phyloP scores from a whole-genome alignment of 2,797 vertebrate species.

The Cyprinella venusta region DNA sequence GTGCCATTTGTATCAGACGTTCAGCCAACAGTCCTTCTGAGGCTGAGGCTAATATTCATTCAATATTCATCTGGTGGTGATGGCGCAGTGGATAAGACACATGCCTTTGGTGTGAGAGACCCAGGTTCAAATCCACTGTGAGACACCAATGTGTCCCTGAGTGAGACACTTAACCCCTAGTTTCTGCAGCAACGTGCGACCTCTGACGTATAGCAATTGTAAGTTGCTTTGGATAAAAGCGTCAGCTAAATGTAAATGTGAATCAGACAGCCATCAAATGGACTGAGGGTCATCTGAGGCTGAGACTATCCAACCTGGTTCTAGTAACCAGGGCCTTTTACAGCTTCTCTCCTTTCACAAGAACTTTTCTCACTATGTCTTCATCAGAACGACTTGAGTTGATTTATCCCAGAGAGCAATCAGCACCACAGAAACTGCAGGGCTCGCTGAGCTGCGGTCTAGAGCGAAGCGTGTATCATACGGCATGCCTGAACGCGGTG shows the following conservation, averaged over 20 bases:
- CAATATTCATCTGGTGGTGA: too few species aligned
- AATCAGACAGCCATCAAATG: background rate
- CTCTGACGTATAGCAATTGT: too few species aligned
- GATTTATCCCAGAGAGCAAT: conserved; percentile 46
- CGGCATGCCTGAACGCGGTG: conserved; percentile 48
- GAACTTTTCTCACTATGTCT: conserved; percentile 19
- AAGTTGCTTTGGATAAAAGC: too few species aligned
- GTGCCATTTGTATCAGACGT: too few species aligned
- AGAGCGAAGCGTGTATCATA: conserved; percentile 40
- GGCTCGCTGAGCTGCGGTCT: conserved; percentile 41
- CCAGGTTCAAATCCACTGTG: too few species aligned
- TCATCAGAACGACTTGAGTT: conserved; percentile 39
- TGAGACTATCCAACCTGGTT: background rate
- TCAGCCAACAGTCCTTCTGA: too few species aligned
- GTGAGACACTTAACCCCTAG: too few species aligned
- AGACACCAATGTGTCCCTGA: too few species aligned
- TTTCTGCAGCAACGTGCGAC: too few species aligned
- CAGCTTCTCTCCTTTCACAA: background rate
- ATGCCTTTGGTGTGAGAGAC: too few species aligned
- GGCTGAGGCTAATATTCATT: background rate
- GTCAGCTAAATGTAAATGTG: too few species aligned
- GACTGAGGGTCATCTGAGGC: background rate
- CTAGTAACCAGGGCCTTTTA: background rate
- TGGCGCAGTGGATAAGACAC: too few species aligned
- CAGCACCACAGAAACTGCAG: conserved; percentile 25